Percentiles rank a stretch among this genome's conserved stretches.
Evolutionary conservation across 2,888 invertebrate genomes (phyloP).

Genomic region (Petrolisthes manimaculis): DNA sequence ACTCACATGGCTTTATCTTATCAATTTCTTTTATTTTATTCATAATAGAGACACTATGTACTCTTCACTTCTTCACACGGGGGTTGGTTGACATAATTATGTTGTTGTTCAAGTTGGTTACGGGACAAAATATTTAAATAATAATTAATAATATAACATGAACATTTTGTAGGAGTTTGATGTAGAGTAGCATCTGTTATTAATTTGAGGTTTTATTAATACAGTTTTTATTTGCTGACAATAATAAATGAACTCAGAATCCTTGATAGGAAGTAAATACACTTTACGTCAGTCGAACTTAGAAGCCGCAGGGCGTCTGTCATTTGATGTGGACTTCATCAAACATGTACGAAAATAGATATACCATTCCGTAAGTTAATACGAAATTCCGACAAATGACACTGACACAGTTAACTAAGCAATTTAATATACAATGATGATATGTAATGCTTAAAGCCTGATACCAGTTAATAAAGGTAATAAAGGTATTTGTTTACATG

Average conservation of each 20-base stretch:
- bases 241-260: not conserved
- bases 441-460: not conserved
- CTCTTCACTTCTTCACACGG: too few species aligned
- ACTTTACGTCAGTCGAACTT: slow-evolving; percentile 11
- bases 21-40: too few species aligned
- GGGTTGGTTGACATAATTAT: too few species aligned
- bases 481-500: not conserved
- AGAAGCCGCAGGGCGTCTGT: slow-evolving; percentile 26
- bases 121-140: too few species aligned
- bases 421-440: not conserved
- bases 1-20: too few species aligned
- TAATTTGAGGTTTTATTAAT: not conserved
- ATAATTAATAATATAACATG: too few species aligned
- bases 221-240: too few species aligned
- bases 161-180: not conserved
- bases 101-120: too few species aligned
- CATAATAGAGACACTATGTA: too few species aligned
- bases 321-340: slow-evolving; percentile 21
- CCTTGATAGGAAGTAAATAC: not conserved
- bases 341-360: not conserved
- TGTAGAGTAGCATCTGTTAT: not conserved
- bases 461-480: not conserved
- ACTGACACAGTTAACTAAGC: too few species aligned
- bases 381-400: not conserved
- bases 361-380: not conserved